Conservation (phyloP, 2,797 vertebrate genomes). For the Sitta carolinensis region DNA sequence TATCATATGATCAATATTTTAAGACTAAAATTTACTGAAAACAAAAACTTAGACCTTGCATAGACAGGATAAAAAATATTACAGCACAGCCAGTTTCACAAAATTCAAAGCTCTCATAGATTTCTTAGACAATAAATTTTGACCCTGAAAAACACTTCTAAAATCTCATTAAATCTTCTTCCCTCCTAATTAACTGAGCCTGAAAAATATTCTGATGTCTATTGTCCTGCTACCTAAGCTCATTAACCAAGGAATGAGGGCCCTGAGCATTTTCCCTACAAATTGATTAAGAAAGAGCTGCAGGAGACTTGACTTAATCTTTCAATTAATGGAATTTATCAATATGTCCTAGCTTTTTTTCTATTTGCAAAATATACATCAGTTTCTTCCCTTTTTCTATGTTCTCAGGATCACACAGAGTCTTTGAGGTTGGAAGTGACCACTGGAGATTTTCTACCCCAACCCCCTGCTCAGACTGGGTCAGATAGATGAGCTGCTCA, state of each 20-base stretch:
- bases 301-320: not conserved
- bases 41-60: not conserved
- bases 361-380: not conserved
- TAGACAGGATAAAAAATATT: not conserved
- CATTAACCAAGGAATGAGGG: not conserved
- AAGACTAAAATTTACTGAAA: not conserved
- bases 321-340: not conserved
- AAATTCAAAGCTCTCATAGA: not conserved
- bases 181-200: not conserved
- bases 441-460: not conserved
- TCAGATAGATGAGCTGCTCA: not conserved
- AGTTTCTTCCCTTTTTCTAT: not conserved
- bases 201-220: not conserved
- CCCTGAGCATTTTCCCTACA: not conserved
- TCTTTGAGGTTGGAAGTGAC: not conserved
- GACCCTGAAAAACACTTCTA: not conserved
- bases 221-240: not conserved
- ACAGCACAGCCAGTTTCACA: not conserved
- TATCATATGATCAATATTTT: slow-evolving; percentile 3
- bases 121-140: not conserved
- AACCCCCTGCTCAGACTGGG: not conserved
- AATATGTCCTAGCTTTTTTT: not conserved
- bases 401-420: not conserved
- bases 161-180: not conserved
- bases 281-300: not conserved